Percentiles rank a stretch among this genome's conserved stretches.
Evolutionary conservation across 2,797 vertebrate species (phyloP).

Genomic region (Rhabdomys pumilio): DNA sequence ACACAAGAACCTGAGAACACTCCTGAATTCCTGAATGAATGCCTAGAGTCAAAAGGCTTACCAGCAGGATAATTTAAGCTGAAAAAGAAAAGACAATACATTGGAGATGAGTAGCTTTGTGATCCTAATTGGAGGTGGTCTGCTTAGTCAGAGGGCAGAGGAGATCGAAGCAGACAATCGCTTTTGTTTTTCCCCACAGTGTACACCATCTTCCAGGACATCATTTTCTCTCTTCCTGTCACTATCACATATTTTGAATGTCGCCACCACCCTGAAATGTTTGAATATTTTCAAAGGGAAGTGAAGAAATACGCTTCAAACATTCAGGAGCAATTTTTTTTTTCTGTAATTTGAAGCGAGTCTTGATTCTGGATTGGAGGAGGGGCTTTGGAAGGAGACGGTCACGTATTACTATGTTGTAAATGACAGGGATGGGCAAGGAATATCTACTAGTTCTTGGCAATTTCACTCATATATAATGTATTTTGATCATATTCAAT

Average conservation of each 20-base stretch:
- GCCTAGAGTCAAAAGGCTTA: conserved; percentile 48
- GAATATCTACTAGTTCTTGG: neutral
- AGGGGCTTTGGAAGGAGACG: neutral
- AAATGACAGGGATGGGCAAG: neutral
- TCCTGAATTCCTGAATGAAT: conserved; percentile 74
- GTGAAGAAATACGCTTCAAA: conserved; percentile 5
- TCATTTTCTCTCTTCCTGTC: neutral
- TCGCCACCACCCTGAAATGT: neutral
- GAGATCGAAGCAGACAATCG: neutral
- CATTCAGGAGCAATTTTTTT: conserved; percentile 6
- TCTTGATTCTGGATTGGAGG: neutral
- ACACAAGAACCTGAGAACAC: conserved; percentile 71
- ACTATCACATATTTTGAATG: neutral
- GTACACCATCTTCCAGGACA: neutral
- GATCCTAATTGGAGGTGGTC: neutral
- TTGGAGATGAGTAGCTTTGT: neutral
- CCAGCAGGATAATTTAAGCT: conserved; percentile 50
- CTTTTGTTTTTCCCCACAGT: neutral
- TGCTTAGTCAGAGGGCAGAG: neutral
- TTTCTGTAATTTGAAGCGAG: conserved; percentile 2
- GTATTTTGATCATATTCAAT: neutral
- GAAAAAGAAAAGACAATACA: neutral
- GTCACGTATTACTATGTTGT: neutral
- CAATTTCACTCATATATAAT: neutral
- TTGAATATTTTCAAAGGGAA: neutral